Conservation (phyloP, 2,888 invertebrate genomes). For the Colletes collaris region DNA sequence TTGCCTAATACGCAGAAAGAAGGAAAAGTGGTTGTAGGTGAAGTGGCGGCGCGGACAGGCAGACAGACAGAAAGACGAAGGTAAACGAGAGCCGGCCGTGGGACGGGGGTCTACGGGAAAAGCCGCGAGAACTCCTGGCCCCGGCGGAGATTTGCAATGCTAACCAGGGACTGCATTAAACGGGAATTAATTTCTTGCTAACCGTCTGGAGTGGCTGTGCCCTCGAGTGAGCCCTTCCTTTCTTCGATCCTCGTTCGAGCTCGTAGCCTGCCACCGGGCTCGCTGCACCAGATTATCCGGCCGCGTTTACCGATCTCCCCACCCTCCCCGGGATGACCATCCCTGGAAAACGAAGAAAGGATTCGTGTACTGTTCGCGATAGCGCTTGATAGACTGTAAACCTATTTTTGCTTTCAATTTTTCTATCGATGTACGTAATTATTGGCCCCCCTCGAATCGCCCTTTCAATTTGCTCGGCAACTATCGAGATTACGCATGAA, state of each 20-base stretch:
- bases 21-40: conserved; percentile 61
- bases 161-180: conserved; percentile 81
- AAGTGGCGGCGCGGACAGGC: conserved; percentile 47
- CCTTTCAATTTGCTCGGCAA: no score
- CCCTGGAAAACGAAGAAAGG: conserved; percentile 52
- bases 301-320: conserved; percentile 66
- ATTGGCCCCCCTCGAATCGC: no score
- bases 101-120: conserved; percentile 38
- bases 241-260: conserved; percentile 40
- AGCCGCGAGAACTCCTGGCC: conserved; percentile 55
- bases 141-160: conserved; percentile 79
- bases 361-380: conserved; percentile 36
- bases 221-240: conserved; percentile 54
- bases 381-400: background rate
- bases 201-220: conserved; percentile 77
- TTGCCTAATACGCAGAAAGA: conserved; percentile 69
- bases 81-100: conserved; percentile 9
- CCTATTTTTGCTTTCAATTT: no score
- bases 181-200: conserved; percentile 81
- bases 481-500: no score
- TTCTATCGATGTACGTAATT: no score
- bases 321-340: conserved; percentile 48
- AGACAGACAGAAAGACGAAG: conserved; percentile 12
- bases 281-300: conserved; percentile 76
- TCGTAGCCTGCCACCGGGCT: conserved; percentile 34